Evolutionary conservation across 1,140 invertebrate genomes (phyloP), one percentile per base, ranked within the genome.

Genomic region (Drosophila sulfurigaster): DNA sequence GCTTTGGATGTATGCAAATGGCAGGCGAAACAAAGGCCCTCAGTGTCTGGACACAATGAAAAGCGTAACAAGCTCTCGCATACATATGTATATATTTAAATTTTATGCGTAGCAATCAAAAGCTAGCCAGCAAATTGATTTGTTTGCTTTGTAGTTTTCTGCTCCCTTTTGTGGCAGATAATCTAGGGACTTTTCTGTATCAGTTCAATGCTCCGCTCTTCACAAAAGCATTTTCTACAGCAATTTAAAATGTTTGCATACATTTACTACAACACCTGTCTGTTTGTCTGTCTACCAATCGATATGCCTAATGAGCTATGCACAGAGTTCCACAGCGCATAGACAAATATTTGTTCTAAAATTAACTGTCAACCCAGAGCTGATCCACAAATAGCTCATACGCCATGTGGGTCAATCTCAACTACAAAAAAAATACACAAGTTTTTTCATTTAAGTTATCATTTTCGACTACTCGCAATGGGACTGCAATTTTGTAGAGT

Each of bases 221-320:
- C 43, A 8, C 30, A 51, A 56, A 30, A 32, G 30, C 30, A 32
- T 6, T 45, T 20, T 45, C 7, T 64, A 11, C 16, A 20, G 48
- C 41, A 32, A 57, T 68, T 46, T 48, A 80, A 88, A 16, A 78
- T 75, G 54, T 78, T 87, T 82, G 79, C 82, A 87, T 80, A 85
- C 51, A 85, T 78, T 83, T 75, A 43, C 48, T 16, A 16, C 60
- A 73, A 63, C 51, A 74, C 66, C 48, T 57, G 58, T 35, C 25
- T 30, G 10, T 20, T 8, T 64, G 25, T 71, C 38, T 67, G 57
- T 58, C 46, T 46, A 15, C 28, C 51, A 88, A 88, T 88, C 83
- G 85, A 88, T 88, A 81, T 74, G 67, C 63, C 67, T 83, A 88
- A 88, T 88, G 83, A 88, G 80, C 83, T 78, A 75, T 88, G 69